phyloP scores from a whole-genome alignment of 2,797 vertebrate species.

The Sternotherus odoratus region DNA sequence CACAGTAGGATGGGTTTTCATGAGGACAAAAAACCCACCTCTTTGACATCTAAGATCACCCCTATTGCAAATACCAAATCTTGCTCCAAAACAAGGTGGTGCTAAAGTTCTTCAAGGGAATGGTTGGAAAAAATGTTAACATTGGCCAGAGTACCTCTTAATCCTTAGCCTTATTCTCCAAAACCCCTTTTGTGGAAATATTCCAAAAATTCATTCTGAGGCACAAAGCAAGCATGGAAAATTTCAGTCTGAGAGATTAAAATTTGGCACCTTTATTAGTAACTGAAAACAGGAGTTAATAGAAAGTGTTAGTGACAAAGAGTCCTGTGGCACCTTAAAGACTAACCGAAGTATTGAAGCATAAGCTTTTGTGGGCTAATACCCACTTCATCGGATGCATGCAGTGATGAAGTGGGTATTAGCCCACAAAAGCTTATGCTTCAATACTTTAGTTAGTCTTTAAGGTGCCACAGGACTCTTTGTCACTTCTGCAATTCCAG shows the following conservation, averaged over 20 bases:
- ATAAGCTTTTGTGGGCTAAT: no score
- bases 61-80: neutral
- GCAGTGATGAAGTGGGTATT: no score
- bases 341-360: no score
- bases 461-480: no score
- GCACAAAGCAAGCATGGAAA: neutral
- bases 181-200: neutral
- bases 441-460: no score
- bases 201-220: neutral
- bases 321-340: no score
- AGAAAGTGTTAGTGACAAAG: neutral
- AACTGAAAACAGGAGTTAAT: neutral
- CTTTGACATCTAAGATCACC: neutral
- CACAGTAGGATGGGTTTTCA: neutral
- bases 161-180: neutral
- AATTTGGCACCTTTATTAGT: neutral
- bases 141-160: neutral
- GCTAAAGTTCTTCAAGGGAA: constrained; percentile 7
- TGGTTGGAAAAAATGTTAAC: neutral
- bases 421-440: no score
- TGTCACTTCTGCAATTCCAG: no score
- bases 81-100: neutral
- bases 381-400: no score
- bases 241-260: neutral
- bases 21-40: neutral